A percentile compares a stretch with the other conserved stretches of the same genome.
Conservation (phyloP, 53 echinoderm and acorn worm species). For the Apostichopus leukothele region DNA sequence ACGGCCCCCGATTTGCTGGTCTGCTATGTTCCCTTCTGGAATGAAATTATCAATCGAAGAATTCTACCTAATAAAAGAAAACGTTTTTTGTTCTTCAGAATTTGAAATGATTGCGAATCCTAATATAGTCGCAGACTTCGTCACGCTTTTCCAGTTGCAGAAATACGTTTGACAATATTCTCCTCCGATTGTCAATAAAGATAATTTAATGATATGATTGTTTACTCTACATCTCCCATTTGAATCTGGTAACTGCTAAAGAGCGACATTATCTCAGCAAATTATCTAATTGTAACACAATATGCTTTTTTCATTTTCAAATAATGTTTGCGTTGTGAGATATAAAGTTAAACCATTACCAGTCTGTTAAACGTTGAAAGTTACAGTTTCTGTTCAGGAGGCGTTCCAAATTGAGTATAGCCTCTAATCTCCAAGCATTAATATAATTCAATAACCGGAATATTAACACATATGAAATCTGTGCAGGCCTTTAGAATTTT, state of each 20-base stretch:
- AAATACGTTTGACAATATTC: too few relatives aligned
- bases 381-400: slow-evolving; percentile 8
- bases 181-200: too few relatives aligned
- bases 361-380: slow-evolving; percentile 9
- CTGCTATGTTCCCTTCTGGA: neutral
- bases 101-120: neutral
- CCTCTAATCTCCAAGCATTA: neutral
- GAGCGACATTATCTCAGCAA: too few relatives aligned
- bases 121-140: neutral
- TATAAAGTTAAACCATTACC: neutral
- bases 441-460: slow-evolving; percentile 13
- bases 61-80: neutral
- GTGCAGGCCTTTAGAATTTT: slow-evolving; percentile 13
- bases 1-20: neutral
- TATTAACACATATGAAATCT: slow-evolving; percentile 13
- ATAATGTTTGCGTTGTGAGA: too few relatives aligned
- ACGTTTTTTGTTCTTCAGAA: neutral
- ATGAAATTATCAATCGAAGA: neutral
- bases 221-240: too few relatives aligned
- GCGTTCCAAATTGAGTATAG: slow-evolving; percentile 4
- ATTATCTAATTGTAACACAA: too few relatives aligned
- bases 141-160: neutral
- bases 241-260: too few relatives aligned
- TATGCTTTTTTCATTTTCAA: too few relatives aligned
- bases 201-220: too few relatives aligned